Percentiles rank a stretch among this genome's conserved stretches.
These are phyloP conservation scores for Pentalonia nigronervosa DNA, from an alignment of 1,140 invertebrate genomes.

Conservation along the genomic window DNA sequence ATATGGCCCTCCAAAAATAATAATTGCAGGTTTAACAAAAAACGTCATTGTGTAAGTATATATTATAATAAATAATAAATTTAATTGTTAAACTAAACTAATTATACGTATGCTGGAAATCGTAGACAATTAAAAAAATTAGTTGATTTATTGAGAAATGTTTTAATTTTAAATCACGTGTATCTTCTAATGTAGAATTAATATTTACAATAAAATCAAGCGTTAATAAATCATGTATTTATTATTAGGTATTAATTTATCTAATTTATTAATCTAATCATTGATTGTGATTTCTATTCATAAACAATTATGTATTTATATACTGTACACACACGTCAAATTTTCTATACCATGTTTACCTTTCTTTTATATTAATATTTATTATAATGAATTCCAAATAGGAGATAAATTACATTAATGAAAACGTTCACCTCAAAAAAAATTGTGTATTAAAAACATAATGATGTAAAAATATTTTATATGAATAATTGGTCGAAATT, in stretches of 20 bases:
- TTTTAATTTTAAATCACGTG: background rate
- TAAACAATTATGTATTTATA: background rate
- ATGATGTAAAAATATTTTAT: constrained; percentile 7
- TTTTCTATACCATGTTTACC: background rate
- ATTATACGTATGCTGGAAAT: background rate
- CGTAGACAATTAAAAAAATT: background rate
- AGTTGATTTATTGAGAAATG: background rate
- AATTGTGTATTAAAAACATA: background rate
- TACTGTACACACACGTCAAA: background rate
- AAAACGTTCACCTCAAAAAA: background rate
- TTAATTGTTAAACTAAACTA: background rate
- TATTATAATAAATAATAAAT: background rate
- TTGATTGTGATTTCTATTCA: background rate
- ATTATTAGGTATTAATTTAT: background rate
- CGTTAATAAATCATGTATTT: background rate
- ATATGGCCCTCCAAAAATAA: no score
- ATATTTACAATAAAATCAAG: background rate
- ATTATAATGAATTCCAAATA: constrained; percentile 1
- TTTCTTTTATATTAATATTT: constrained; percentile 14
- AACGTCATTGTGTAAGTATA: no score
- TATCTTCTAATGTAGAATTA: background rate
- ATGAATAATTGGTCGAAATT: constrained; percentile 37
- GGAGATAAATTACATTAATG: background rate
- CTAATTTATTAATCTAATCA: background rate
- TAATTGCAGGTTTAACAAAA: no score